Base-by-base conservation (phyloP, 1,140 invertebrate species). In the Nebria ingens region DNA sequence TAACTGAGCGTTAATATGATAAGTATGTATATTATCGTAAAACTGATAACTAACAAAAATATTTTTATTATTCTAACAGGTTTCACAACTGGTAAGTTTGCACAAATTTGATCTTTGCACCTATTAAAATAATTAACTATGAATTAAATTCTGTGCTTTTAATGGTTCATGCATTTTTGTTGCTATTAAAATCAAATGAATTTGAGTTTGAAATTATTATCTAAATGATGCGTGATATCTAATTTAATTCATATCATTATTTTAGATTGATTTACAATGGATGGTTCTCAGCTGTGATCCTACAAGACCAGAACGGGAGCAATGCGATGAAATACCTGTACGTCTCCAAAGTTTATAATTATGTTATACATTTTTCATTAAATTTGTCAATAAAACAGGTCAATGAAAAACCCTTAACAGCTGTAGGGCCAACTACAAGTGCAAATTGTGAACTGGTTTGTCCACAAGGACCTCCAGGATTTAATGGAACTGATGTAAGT, bases 271-370 rank as follows among this genome's bases (percentile, higher is more conserved):
- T 65, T 68, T 90, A 22, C 87, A 90, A 76, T 88, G 83, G 85
- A 84, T 89, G 82, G 77, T 85, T 11, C 71, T 90, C 59, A 84
- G 81, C 61, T 90, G 87, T 68, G 86, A 90, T 70, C 83, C 85
- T n/a, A 77, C 79, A 1, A 75, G 78, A 64, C 81, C 84, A 9
- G 76, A 82, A 58, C 71, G 83, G 62, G 83, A 87, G 64, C 77
- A 69, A n/a, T 90, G 87, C 65, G 75, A 77, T 54, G 86, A 89
- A 69, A 62, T 89, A 34, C 82, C 80, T 49, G 78, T 82, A 72
- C n/a, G n/a, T n/a, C n/a, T n/a, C n/a, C n/a, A n/a, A n/a, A 73
- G 66, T 66, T 52, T 54, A 22, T 51, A 15, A 17, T 38, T 19
- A 57, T 56, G 34, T 2, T 12, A 23, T 40, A 4, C 19, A 19